Evolutionary conservation across 2,113 vertebrate species (phyloP).

Genomic region (Psilopogon haemacephalus): DNA sequence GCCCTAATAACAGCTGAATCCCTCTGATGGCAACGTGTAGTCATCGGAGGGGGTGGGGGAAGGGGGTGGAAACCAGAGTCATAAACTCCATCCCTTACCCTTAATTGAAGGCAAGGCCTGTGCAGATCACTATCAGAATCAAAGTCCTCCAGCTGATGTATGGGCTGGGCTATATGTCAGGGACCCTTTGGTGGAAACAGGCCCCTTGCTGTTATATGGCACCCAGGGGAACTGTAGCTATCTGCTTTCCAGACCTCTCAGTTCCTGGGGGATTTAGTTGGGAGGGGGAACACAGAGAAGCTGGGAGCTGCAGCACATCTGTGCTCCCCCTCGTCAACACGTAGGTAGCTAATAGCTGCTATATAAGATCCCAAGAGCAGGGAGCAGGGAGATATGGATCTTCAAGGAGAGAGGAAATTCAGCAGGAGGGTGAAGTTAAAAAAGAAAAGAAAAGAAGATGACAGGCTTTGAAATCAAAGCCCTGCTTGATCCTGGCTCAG

Average conservation of each 20-base stretch:
- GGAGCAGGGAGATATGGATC: conserved; percentile 45
- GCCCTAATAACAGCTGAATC: neutral
- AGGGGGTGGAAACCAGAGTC: conserved; percentile 7
- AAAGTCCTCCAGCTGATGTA: conserved; percentile 54
- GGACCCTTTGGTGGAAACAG: conserved; percentile 31
- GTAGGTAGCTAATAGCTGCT: neutral
- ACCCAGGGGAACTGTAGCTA: neutral
- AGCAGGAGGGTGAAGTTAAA: neutral
- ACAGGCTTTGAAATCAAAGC: conserved; percentile 13
- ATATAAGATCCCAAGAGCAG: neutral
- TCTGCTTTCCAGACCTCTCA: neutral
- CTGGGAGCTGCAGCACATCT: neutral
- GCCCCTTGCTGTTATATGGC: conserved; percentile 42
- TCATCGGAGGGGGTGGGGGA: conserved; percentile 22
- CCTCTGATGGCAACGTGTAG: neutral
- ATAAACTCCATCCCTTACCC: conserved; percentile 33
- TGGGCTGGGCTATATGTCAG: neutral
- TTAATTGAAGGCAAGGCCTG: neutral
- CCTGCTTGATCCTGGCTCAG: accelerated
- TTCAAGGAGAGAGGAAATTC: conserved; percentile 10
- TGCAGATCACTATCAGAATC: conserved; percentile 58
- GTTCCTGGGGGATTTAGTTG: neutral
- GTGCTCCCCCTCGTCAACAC: neutral
- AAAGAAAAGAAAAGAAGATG: no score
- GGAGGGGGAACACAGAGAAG: neutral